A percentile compares a stretch with the other conserved stretches of the same genome.
Evolutionary conservation across 2,113 vertebrate genomes (phyloP).

Genomic region (Probosciger aterrimus): DNA sequence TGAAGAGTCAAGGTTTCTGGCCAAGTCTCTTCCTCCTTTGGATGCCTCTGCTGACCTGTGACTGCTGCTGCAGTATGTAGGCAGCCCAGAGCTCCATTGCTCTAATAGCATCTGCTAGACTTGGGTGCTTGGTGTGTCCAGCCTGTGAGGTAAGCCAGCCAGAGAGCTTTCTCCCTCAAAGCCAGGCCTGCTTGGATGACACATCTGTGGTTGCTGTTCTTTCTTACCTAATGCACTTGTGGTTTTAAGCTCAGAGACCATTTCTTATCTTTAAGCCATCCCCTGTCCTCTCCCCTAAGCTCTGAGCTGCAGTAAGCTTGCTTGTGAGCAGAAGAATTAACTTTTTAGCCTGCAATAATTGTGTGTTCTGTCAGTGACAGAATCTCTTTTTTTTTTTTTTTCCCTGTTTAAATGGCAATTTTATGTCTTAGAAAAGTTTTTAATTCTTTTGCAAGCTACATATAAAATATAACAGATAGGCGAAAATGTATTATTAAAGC

Average conservation of each 20-base stretch:
- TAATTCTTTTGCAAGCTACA: conserved; percentile 64
- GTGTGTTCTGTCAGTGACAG: conserved; percentile 44
- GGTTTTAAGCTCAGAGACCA: not conserved
- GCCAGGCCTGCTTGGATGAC: fast-evolving
- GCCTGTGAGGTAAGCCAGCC: not conserved
- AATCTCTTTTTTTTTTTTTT: conserved; percentile 29
- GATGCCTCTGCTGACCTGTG: not conserved
- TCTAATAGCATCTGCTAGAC: fast-evolving
- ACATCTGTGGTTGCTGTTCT: not conserved
- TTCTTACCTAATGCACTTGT: not conserved
- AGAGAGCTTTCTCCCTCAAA: not conserved
- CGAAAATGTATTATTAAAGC: conserved; percentile 80
- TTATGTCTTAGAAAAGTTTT: conserved; percentile 65
- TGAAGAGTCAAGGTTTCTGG: not conserved
- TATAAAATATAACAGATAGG: conserved; percentile 75
- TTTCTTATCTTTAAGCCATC: not conserved
- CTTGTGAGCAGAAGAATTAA: not conserved
- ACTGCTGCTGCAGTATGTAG: not conserved
- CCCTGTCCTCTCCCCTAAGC: not conserved
- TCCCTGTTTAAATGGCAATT: conserved; percentile 64
- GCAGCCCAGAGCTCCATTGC: fast-evolving
- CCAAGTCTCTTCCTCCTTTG: fast-evolving
- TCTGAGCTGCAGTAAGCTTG: not conserved
- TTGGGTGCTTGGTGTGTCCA: not conserved
- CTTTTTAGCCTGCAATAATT: conserved; percentile 57